These are phyloP conservation scores for Macroglossus sobrinus DNA, from an alignment of 2,113 vertebrate genomes.

Conservation along the genomic window DNA sequence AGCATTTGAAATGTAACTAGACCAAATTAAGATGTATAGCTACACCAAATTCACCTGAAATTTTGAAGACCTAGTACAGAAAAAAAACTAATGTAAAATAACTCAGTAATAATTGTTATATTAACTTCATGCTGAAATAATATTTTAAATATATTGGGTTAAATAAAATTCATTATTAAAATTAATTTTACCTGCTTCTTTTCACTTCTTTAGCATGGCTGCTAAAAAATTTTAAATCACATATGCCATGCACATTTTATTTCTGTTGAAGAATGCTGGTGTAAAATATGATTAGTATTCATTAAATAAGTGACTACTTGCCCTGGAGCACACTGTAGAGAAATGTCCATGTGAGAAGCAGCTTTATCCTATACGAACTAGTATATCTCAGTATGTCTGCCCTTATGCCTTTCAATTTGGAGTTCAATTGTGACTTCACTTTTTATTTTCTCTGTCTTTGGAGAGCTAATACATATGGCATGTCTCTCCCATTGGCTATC, in stretches of 20 bases:
- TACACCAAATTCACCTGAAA: not conserved
- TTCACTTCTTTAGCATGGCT: not conserved
- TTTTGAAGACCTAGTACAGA: not conserved
- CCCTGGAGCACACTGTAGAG: not conserved
- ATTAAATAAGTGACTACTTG: not conserved
- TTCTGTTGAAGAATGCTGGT: not conserved
- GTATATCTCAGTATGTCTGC: not conserved
- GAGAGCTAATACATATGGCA: not conserved
- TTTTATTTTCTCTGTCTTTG: not conserved
- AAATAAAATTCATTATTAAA: slow-evolving; percentile 27
- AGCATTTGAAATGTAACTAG: not conserved
- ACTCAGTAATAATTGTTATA: not conserved
- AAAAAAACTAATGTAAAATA: not conserved
- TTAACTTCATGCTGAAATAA: not conserved
- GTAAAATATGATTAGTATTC: not conserved
- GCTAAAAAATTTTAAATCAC: not conserved
- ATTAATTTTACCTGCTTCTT: not conserved
- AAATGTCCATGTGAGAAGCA: not conserved
- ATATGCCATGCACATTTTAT: not conserved
- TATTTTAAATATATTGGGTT: not conserved
- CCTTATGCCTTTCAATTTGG: not conserved
- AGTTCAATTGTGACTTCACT: not conserved
- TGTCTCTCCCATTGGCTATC: not conserved
- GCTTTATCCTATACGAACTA: not conserved
- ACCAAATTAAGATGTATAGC: not conserved